These are phyloP conservation scores for Conus betulinus DNA, from an alignment of 1,140 invertebrate genomes.

Conservation along the genomic window DNA sequence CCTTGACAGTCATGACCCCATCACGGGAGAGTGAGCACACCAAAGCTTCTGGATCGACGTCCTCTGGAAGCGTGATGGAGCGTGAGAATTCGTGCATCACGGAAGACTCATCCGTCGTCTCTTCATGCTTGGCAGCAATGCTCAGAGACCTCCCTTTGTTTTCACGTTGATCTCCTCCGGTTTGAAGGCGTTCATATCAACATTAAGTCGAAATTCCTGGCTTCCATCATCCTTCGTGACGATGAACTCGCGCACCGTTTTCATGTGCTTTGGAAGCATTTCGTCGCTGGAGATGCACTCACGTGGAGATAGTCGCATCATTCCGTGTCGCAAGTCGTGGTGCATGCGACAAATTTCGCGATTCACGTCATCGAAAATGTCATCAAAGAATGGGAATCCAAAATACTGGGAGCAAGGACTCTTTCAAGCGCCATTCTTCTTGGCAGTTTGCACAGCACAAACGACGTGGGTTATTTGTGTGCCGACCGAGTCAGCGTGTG, in stretches of 20 bases:
- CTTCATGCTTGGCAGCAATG: slow-evolving; percentile 89
- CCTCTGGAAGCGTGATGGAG: slow-evolving; percentile 72
- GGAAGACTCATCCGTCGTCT: slow-evolving; percentile 83
- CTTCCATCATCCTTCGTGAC: slow-evolving; percentile 44
- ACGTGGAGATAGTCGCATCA: slow-evolving; percentile 37
- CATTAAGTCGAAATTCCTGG: slow-evolving; percentile 62
- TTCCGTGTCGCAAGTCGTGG: slow-evolving; percentile 41
- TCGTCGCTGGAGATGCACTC: slow-evolving; percentile 13
- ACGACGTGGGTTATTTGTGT: background rate
- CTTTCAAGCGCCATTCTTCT: slow-evolving; percentile 25
- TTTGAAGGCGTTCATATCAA: slow-evolving; percentile 89
- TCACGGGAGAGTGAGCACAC: slow-evolving; percentile 66
- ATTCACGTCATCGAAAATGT: slow-evolving; percentile 40
- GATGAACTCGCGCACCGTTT: slow-evolving; percentile 33
- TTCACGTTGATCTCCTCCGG: slow-evolving; percentile 91
- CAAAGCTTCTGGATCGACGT: slow-evolving; percentile 65
- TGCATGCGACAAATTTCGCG: slow-evolving; percentile 34
- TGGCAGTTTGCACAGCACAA: background rate
- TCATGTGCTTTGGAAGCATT: background rate
- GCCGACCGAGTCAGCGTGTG: background rate
- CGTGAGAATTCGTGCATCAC: slow-evolving; percentile 84
- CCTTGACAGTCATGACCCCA: slow-evolving; percentile 79
- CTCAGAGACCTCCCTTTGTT: slow-evolving; percentile 85
- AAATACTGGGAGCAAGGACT: slow-evolving; percentile 22
- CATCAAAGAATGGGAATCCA: slow-evolving; percentile 37